Conservation (phyloP, 1,140 invertebrate genomes). For the Temnothorax longispinosus region DNA sequence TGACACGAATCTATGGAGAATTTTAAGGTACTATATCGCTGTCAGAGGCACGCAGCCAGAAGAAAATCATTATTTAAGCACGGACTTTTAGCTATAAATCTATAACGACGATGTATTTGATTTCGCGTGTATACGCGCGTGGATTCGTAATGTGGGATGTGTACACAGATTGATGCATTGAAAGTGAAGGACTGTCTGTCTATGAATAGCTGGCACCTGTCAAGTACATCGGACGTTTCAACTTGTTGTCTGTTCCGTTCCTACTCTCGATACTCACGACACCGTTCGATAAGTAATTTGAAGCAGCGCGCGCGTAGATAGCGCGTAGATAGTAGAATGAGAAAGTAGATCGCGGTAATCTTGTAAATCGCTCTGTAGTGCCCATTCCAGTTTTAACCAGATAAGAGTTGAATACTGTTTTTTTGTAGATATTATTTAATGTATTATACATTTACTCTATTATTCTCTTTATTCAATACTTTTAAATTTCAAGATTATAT, state of each 20-base stretch:
- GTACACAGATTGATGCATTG: conserved; percentile 65
- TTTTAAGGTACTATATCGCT: not conserved
- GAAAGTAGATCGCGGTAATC: conserved; percentile 27
- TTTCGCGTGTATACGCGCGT: not conserved
- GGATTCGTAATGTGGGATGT: not conserved
- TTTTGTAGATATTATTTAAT: not conserved
- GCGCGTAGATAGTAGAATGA: not conserved
- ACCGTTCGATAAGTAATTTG: conserved; percentile 71
- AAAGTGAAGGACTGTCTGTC: conserved; percentile 72
- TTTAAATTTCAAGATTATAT: not conserved
- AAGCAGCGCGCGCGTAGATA: conserved; percentile 57
- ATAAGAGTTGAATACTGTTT: not conserved
- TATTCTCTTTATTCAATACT: not conserved
- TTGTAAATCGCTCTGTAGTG: not conserved
- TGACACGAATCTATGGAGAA: not conserved
- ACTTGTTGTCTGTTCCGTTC: conserved; percentile 66
- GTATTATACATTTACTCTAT: not conserved
- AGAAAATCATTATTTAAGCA: conserved; percentile 16
- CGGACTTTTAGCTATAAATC: conserved; percentile 6
- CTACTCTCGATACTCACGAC: conserved; percentile 69
- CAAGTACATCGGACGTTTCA: conserved; percentile 71
- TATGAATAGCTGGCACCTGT: conserved; percentile 72
- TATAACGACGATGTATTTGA: not conserved
- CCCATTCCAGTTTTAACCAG: not conserved
- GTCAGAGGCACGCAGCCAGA: not conserved